Evolutionary conservation across 2,888 invertebrate species (phyloP), one percentile per base, ranked within the genome.

Genomic region (Agonum fuliginosum): DNA sequence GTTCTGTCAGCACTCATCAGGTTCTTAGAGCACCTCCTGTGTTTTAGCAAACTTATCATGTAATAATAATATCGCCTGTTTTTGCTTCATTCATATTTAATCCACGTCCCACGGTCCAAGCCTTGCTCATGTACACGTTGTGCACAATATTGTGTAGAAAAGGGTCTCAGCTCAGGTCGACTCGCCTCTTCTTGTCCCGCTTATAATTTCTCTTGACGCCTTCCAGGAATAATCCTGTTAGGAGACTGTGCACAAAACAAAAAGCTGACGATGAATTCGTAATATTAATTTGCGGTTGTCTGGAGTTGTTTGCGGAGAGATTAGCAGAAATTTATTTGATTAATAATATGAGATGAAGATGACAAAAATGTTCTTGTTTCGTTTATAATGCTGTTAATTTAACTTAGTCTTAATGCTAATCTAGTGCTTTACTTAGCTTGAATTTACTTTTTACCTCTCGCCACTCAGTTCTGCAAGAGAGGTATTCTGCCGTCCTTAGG

Each of bases 121-220:
- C 37, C 37, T 1, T 4, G 8, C 37, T n/a, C n/a, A n/a, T n/a
- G n/a, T n/a, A n/a, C n/a, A n/a, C n/a, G n/a, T n/a, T n/a, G n/a
- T n/a, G n/a, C 37, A 3, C 8, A 8, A 8, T n/a, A 12, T 24
- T 54, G n/a, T n/a, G 37, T 12, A 37, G 37, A 37, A 37, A 37
- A 5, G 37, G 54, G 20, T 54, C 22, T n/a, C n/a, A n/a, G n/a
- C n/a, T n/a, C n/a, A n/a, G n/a, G n/a, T n/a, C n/a, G n/a, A n/a
- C n/a, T n/a, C n/a, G n/a, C n/a, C n/a, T n/a, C n/a, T n/a, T n/a
- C n/a, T n/a, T n/a, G n/a, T n/a, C n/a, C n/a, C 20, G 54, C 54
- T 54, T 54, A 54, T 54, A 54, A 54, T 54, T 54, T 54, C 22
- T 12, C 24, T 24, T 54, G 54, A 24, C 54, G 24, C 54, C 24